A percentile compares a stretch with the other conserved stretches of the same genome.
Conservation (phyloP, 1,140 invertebrate species). For the Formica selysi region DNA sequence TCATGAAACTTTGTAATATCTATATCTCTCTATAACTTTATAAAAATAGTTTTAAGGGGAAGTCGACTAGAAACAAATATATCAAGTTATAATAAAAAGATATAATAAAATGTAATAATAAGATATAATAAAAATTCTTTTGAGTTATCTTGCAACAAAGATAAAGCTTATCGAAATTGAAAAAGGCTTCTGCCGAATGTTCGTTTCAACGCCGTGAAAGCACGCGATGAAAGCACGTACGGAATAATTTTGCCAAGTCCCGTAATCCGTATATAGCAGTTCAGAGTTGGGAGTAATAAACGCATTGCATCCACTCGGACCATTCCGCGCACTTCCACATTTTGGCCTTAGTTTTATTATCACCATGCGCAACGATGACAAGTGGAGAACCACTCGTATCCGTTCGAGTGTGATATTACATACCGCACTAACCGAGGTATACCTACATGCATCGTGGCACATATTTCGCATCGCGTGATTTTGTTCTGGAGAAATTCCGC, state of each 20-base stretch:
- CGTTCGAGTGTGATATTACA: not conserved
- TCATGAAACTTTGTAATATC: not conserved
- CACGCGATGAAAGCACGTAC: not conserved
- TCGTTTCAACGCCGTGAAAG: not conserved
- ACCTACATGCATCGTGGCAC: not conserved
- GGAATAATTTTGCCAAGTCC: not conserved
- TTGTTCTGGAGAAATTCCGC: constrained; percentile 29
- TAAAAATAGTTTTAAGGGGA: not conserved
- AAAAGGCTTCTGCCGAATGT: not conserved
- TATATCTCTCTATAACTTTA: not conserved
- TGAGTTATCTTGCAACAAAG: not conserved
- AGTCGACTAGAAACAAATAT: not conserved
- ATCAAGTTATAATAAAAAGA: not conserved
- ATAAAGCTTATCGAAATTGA: not conserved
- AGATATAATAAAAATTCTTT: not conserved
- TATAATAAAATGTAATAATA: too few species aligned
- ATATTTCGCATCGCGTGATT: constrained; percentile 37
- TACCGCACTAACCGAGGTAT: not conserved
- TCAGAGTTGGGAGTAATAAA: not conserved
- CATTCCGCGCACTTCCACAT: not conserved
- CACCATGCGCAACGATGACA: not conserved
- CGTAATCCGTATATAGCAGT: not conserved
- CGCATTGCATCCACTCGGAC: not conserved
- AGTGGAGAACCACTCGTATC: not conserved
- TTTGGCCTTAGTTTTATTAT: constrained; percentile 17